These are phyloP conservation scores for Myotis vivesi DNA, from an alignment of 2,797 vertebrate species.

Conservation along the genomic window DNA sequence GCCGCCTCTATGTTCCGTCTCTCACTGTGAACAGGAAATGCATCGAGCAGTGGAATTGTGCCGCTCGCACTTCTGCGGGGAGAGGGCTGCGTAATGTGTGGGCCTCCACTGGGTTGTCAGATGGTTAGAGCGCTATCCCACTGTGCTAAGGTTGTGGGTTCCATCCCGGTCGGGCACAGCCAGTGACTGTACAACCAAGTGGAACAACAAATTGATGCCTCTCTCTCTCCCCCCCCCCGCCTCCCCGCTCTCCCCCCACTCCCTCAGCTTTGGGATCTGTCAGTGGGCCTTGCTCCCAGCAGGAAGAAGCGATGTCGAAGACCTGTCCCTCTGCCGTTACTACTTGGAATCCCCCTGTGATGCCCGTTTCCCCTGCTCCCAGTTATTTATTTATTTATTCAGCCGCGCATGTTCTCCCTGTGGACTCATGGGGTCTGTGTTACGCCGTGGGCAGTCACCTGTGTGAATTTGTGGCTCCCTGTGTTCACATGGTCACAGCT, in stretches of 20 bases:
- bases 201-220: no score
- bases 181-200: no score
- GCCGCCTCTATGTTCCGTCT: not conserved
- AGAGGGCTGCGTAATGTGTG: not conserved
- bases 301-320: not conserved
- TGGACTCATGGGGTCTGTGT: not conserved
- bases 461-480: not conserved
- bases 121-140: no score
- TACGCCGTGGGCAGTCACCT: not conserved
- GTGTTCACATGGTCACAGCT: not conserved
- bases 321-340: not conserved
- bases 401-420: not conserved
- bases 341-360: not conserved
- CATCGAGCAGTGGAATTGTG: not conserved
- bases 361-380: not conserved
- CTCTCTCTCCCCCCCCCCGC: no score
- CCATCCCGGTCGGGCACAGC: no score
- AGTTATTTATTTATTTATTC: not conserved
- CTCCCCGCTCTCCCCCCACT: no score
- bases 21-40: accelerated
- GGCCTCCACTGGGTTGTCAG: no score
- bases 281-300: not conserved
- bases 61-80: not conserved
- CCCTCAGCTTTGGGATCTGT: not conserved
- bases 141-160: no score